phyloP scores from a whole-genome alignment of 1,140 invertebrate species.

The Drosophila kanapiae region DNA sequence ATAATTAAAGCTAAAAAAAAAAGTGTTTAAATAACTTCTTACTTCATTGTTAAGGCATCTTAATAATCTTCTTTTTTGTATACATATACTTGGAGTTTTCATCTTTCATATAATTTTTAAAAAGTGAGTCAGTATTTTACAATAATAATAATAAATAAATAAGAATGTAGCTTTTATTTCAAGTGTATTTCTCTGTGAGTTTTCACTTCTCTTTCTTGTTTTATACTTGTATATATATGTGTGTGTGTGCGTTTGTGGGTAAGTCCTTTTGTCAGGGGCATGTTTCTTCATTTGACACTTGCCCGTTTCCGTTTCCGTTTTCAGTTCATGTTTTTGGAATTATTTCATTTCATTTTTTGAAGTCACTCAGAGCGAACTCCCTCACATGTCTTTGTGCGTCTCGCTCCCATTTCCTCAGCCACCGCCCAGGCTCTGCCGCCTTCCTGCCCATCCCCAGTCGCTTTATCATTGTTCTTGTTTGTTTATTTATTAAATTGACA shows the following conservation, averaged over 20 bases:
- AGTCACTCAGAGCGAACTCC: slow-evolving; percentile 49
- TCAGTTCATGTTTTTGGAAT: slow-evolving; percentile 82
- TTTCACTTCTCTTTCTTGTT: slow-evolving; percentile 7
- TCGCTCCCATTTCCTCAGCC: slow-evolving; percentile 9
- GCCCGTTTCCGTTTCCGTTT: slow-evolving; percentile 81
- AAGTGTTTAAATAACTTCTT: no score
- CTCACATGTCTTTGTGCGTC: slow-evolving; percentile 16
- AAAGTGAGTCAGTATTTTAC: no score
- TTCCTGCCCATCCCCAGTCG: slow-evolving; percentile 26
- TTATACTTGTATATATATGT: background rate
- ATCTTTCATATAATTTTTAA: background rate
- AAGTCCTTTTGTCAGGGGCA: slow-evolving; percentile 59
- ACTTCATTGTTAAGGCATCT: no score
- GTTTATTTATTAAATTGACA: slow-evolving; percentile 79
- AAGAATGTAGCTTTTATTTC: background rate
- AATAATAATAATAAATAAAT: no score
- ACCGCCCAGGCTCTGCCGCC: slow-evolving; percentile 3
- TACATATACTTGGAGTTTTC: no score
- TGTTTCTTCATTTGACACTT: slow-evolving; percentile 75
- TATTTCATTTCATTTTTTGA: slow-evolving; percentile 80
- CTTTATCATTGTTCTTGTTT: slow-evolving; percentile 76
- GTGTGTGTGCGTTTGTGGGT: slow-evolving; percentile 9
- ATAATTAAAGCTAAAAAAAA: background rate
- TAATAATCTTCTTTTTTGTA: no score
- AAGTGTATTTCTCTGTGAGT: slow-evolving; percentile 15